These are phyloP conservation scores for Cherax destructor DNA, from an alignment of 1,140 invertebrate genomes.

Conservation along the genomic window DNA sequence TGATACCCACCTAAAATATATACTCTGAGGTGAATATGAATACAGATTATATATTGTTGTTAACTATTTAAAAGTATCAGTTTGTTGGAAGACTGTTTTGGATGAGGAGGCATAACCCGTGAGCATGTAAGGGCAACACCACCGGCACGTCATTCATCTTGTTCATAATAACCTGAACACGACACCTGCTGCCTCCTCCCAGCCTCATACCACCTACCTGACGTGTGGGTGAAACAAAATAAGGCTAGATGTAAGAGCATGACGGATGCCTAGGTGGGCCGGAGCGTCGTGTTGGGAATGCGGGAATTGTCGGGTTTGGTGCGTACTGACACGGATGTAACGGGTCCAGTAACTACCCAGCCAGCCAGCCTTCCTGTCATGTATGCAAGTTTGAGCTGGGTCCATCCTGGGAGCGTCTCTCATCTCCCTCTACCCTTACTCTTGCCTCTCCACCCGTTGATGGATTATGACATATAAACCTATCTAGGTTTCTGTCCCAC, in stretches of 20 bases:
- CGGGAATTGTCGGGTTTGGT: background rate
- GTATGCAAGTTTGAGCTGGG: background rate
- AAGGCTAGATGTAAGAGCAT: background rate
- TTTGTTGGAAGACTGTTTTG: too few species aligned
- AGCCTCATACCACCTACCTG: background rate
- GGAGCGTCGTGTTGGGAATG: background rate
- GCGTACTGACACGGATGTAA: constrained; percentile 13
- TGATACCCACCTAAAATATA: too few species aligned
- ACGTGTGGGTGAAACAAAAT: background rate
- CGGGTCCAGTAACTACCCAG: background rate
- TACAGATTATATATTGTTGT: too few species aligned
- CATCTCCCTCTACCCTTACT: background rate
- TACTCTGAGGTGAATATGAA: too few species aligned
- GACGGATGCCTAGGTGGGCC: background rate
- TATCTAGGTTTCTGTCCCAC: too few species aligned
- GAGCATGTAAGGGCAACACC: background rate
- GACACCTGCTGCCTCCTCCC: background rate
- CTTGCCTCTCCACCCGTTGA: background rate
- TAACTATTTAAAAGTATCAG: too few species aligned
- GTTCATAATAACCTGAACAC: background rate
- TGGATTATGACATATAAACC: background rate
- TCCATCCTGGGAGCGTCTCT: background rate
- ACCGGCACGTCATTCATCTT: background rate
- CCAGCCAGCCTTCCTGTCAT: background rate
- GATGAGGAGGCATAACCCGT: background rate